These are phyloP conservation scores for Ectemnius cavifrons DNA, from an alignment of 2,888 invertebrate genomes.

Conservation along the genomic window DNA sequence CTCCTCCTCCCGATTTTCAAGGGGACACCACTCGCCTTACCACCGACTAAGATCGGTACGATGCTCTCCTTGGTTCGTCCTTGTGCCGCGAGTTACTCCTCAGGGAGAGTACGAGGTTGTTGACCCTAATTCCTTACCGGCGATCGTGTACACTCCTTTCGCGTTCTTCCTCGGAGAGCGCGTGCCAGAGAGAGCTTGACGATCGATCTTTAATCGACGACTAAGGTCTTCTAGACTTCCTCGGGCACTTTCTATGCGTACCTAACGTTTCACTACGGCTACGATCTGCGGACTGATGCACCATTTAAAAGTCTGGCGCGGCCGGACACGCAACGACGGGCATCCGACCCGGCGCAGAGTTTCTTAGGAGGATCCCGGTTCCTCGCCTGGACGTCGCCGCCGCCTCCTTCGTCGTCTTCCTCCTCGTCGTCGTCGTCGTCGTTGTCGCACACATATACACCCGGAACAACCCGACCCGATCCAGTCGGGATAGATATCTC, in stretches of 20 bases:
- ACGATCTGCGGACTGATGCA: slow-evolving; percentile 67
- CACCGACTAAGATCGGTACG: slow-evolving; percentile 17
- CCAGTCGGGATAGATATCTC: neutral
- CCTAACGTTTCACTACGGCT: slow-evolving; percentile 72
- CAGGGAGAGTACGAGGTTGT: slow-evolving; percentile 19
- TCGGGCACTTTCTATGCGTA: slow-evolving; percentile 71
- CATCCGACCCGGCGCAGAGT: slow-evolving; percentile 39
- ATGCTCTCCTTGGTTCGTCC: slow-evolving; percentile 33
- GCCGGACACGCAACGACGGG: slow-evolving; percentile 35
- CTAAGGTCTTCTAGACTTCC: slow-evolving; percentile 72
- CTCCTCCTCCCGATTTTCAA: slow-evolving; percentile 16
- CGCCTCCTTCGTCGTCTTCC: too few relatives aligned
- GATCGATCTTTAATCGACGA: slow-evolving; percentile 25
- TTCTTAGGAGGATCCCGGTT: slow-evolving; percentile 15
- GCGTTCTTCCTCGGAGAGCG: neutral
- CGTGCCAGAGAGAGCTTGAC: neutral
- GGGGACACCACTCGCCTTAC: slow-evolving; percentile 15
- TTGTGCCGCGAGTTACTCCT: slow-evolving; percentile 30
- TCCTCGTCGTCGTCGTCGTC: neutral
- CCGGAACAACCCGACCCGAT: neutral
- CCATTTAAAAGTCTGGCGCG: slow-evolving; percentile 71
- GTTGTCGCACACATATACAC: neutral
- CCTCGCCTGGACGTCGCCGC: neutral
- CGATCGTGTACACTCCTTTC: slow-evolving; percentile 5
- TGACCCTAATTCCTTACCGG: slow-evolving; percentile 21